These are phyloP conservation scores for Chymomyza costata DNA, from an alignment of 1,140 invertebrate genomes.

Conservation along the genomic window DNA sequence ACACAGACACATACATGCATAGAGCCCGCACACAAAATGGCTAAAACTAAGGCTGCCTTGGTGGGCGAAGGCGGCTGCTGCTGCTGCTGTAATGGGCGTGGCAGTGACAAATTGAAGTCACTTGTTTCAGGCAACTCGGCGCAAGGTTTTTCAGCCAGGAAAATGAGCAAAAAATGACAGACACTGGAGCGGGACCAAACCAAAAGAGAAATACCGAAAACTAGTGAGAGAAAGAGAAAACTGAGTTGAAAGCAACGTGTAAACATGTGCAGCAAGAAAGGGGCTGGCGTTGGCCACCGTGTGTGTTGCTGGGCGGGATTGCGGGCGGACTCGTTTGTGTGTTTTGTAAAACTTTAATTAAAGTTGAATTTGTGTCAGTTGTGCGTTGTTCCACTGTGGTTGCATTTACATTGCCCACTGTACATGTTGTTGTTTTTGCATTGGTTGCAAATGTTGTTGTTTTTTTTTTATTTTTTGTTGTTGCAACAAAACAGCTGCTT, in stretches of 20 bases:
- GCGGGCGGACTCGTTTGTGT: no score
- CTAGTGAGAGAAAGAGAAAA: conserved; percentile 8
- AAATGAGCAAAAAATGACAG: conserved; percentile 6
- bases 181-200: neutral
- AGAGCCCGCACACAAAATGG: conserved; percentile 1
- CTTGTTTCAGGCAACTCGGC: conserved; percentile 25
- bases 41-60: neutral
- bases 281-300: no score
- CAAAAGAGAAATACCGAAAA: neutral
- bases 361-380: conserved; percentile 66
- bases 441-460: no score
- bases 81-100: conserved; percentile 21
- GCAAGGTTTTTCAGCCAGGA: no score
- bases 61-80: no score
- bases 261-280: conserved; percentile 30
- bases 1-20: neutral
- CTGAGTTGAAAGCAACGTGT: conserved; percentile 48
- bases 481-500: no score
- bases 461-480: no score
- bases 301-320: no score
- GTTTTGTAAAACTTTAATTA: conserved; percentile 54
- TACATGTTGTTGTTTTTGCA: conserved; percentile 11
- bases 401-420: neutral
- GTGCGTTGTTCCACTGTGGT: conserved; percentile 11
- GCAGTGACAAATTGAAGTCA: conserved; percentile 35